These are phyloP conservation scores for Agrochola lota DNA, from an alignment of 2,888 invertebrate species.

Conservation along the genomic window DNA sequence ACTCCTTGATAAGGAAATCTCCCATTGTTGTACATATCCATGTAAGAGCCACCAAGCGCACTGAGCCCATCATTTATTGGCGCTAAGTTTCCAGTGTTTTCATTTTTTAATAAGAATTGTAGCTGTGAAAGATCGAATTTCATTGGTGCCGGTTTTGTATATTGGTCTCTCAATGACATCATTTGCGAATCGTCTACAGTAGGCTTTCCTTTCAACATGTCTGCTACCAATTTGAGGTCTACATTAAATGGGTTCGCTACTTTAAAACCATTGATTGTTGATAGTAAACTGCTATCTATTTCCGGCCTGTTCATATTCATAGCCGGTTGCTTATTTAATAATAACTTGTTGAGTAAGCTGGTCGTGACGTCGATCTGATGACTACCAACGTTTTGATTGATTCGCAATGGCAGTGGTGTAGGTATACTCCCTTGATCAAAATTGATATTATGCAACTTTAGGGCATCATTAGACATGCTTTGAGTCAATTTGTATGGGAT, in stretches of 20 bases:
- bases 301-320: constrained; percentile 79
- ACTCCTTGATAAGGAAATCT: constrained; percentile 85
- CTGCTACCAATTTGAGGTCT: constrained; percentile 86
- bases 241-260: constrained; percentile 89
- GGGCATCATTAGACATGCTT: constrained; percentile 75
- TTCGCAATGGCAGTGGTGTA: constrained; percentile 79
- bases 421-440: constrained; percentile 81
- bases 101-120: constrained; percentile 83
- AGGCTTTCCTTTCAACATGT: constrained; percentile 86
- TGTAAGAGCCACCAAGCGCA: constrained; percentile 78
- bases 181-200: constrained; percentile 81
- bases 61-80: constrained; percentile 76
- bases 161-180: constrained; percentile 79
- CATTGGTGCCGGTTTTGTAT: constrained; percentile 78
- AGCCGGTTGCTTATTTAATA: constrained; percentile 78
- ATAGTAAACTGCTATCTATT: constrained; percentile 79
- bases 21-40: constrained; percentile 81
- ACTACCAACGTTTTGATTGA: constrained; percentile 87
- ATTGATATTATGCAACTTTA: constrained; percentile 78
- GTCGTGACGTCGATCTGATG: constrained; percentile 85
- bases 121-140: constrained; percentile 84
- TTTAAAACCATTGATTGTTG: constrained; percentile 88
- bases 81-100: constrained; percentile 75
- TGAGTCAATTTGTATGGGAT: constrained; percentile 84
- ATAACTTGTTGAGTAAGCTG: constrained; percentile 80